Base-by-base conservation (phyloP, 1,140 invertebrate genomes). In the Pseudomyrmex pallidus region DNA sequence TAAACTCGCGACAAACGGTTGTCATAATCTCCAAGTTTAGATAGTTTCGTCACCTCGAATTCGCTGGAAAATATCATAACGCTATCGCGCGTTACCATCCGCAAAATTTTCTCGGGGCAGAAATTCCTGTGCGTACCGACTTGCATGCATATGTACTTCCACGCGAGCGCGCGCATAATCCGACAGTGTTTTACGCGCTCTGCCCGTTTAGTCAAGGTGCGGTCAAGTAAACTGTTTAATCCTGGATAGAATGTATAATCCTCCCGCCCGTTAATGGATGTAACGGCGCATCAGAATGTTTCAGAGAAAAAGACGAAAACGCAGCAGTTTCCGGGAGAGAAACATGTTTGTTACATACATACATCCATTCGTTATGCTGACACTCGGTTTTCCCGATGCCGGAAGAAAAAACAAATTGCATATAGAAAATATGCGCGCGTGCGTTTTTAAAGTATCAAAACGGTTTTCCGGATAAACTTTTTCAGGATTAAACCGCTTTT, bases 21-120 rank as follows among this genome's bases (percentile, higher is more conserved):
- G 63, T 82, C 85, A 78, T 77, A 70, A 87, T 87, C 74, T 84
- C 68, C 54, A 84, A 87, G 85, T 87, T 87, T 87, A 84, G 86
- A 87, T 87, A 87, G 77, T 86, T 87, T 86, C 64, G 64, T 72
- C 77, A 72, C 77, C 63, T 74, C 59, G 78, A 67, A 73, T 83
- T 72, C 64, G 20, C 44, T 54, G 63, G 66, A 85, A 82, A 85
- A 77, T 83, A 68, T 84, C 72, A 66, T 35, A 56, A 74, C 64
- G 72, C 66, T 70, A 85, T 62, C 78, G 48, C 17, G 48, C 70
- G 50, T 82, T 73, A 62, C 15, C 66, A 59, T 70, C 35, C 52
- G 44, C 52, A 57, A 80, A 72, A 70, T 50, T 70, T 20, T 35
- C 35, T 5, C 3, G 3, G 35, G 7, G 20, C n/a, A 12, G 50